Base-by-base conservation (phyloP, 1,140 invertebrate species). In the Brachionus rubens region DNA sequence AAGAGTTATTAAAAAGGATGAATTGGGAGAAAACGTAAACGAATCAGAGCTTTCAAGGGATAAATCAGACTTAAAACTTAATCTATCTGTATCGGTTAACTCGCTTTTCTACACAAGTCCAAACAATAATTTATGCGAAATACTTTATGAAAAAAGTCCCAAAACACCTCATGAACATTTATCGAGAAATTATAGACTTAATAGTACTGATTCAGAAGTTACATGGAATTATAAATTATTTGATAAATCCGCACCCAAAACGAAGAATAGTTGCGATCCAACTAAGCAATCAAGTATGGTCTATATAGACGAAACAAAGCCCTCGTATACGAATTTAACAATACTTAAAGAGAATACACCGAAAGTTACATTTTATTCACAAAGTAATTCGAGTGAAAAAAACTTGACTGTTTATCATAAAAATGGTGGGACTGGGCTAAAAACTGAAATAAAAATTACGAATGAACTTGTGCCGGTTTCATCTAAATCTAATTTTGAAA, bases 51-150 rank as follows among this genome's bases (percentile, higher is more conserved):
- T n/a, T n/a, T n/a, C n/a, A n/a, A n/a, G n/a, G n/a, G 56, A 62
- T 36, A 16, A 40, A 62, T 12, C 21, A 16, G 19, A 36, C 33
- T 0, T 54, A 9, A 43, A 41, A 40, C 43, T 43, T 26, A 41
- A 65, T 43, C 21, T 65, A 24, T 65, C 59, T 7, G 21, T 65
- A 24, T 46, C 59, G 7, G 2, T 65, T 24, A 65, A 65, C n/a
- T n/a, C n/a, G n/a, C n/a, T n/a, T n/a, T n/a, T n/a, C n/a, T n/a
- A n/a, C n/a, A n/a, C n/a, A n/a, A n/a, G n/a, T n/a, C n/a, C n/a
- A n/a, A n/a, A n/a, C n/a, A n/a, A n/a, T n/a, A n/a, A n/a, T n/a
- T n/a, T n/a, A n/a, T n/a, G 7, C n/a, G 33, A 62, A 19, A 40
- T 40, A n/a, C 40, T 62, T 7, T 12, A 24, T 16, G 36, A 65